Base-by-base conservation (phyloP, 2,888 invertebrate genomes). In the Chalcis sispes region DNA sequence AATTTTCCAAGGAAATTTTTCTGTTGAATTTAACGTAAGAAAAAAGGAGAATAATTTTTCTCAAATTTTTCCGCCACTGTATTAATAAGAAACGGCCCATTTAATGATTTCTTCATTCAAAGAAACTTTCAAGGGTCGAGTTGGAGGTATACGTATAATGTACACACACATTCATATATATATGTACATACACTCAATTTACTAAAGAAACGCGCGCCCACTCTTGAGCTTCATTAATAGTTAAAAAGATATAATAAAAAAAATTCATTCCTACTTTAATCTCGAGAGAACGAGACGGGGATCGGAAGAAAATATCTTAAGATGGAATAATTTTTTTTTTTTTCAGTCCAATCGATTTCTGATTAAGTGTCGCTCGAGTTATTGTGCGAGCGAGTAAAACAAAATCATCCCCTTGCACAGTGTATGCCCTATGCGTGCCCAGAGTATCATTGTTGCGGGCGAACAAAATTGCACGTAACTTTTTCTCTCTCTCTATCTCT, bases 41-140 rank as follows among this genome's bases (percentile, higher is more conserved):
- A 15, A 54, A 27, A 8, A 52, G 23, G 50, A 23, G 23, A 52
- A 52, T 8, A 20, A 52, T 50, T 32, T 71, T 5, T 32, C 32
- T 15, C 15, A 2, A 13, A 13, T 42, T 42, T 42, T 42, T 7
- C 54, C 62, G 2, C 18, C 36, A 46, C 46, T 67, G 46, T 36
- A 36, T 42, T 48, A 58, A 65, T 40, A 46, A 54, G 58, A 72
- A 65, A 58, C 56, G 65, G 46, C 18, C 32, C 56, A 29, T 46
- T 65, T 32, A 65, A 65, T 50, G 56, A 72, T 65, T 58, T 72
- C 48, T 72, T 65, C 56, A 58, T 58, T 65, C 18, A 72, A 70
- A 70, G 27, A 52, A 27, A 23, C 48, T 69, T 20, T 27, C 27
- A 46, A 10, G 46, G 42, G 8, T 23, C 42, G 7, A 10, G 18